Percentiles rank a stretch among this genome's conserved stretches.
Evolutionary conservation across 2,888 invertebrate genomes (phyloP).

Genomic region (Stenichneumon culpator): DNA sequence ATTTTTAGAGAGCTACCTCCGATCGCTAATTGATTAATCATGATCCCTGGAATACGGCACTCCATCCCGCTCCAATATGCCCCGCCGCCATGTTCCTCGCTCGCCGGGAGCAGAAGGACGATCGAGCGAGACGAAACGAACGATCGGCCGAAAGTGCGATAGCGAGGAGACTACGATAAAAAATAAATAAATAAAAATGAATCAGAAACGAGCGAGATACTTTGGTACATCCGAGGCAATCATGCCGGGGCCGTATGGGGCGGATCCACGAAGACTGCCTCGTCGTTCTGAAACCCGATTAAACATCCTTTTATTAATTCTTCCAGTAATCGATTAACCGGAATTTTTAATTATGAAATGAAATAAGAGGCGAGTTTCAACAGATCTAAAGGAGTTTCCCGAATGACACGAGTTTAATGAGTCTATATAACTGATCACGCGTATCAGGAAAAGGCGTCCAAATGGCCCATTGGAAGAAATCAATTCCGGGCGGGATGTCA

Average conservation of each 20-base stretch:
- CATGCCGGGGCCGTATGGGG: slow-evolving; percentile 52
- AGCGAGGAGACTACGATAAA: background rate
- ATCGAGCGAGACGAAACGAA: background rate
- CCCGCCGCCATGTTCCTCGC: slow-evolving; percentile 38
- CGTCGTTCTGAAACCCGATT: slow-evolving; percentile 56
- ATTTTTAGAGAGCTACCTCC: slow-evolving; percentile 78
- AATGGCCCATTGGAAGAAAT: background rate
- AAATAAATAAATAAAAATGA: slow-evolving; percentile 34
- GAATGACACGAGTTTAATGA: slow-evolving; percentile 16
- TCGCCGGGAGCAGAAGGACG: background rate
- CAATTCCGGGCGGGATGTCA: background rate
- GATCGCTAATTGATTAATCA: slow-evolving; percentile 84
- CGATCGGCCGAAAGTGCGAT: slow-evolving; percentile 12
- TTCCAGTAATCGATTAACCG: slow-evolving; percentile 62
- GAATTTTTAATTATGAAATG: slow-evolving; percentile 64
- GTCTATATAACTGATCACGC: background rate
- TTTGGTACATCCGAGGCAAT: slow-evolving; percentile 46
- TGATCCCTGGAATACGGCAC: slow-evolving; percentile 75
- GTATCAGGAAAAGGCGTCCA: background rate
- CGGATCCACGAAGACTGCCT: slow-evolving; percentile 49
- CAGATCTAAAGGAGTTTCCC: slow-evolving; percentile 8
- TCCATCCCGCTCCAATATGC: slow-evolving; percentile 24
- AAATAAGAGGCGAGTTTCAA: slow-evolving; percentile 40
- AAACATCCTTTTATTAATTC: slow-evolving; percentile 59
- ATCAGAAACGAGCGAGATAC: slow-evolving; percentile 31